phyloP scores from a whole-genome alignment of 2,113 vertebrate genomes.

The Calypte anna region DNA sequence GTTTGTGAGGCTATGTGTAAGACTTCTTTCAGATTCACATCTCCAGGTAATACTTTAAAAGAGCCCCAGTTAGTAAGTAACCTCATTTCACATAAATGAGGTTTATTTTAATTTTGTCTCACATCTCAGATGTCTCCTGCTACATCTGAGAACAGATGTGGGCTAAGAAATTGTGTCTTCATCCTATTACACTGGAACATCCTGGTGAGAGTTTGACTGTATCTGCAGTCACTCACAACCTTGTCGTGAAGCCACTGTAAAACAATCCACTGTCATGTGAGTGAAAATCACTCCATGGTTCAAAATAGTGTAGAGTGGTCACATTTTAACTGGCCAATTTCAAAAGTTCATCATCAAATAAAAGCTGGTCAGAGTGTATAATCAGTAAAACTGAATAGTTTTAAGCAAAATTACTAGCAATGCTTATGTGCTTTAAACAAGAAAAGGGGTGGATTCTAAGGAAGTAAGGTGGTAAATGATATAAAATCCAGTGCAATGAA shows the following conservation, averaged over 20 bases:
- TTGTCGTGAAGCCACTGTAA: background rate
- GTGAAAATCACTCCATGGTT: background rate
- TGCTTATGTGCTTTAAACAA: background rate
- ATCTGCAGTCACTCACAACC: rapidly evolving
- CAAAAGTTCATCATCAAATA: background rate
- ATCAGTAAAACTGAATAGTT: background rate
- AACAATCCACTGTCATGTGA: background rate
- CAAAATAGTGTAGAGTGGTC: background rate
- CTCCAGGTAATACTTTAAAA: background rate
- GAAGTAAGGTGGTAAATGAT: background rate
- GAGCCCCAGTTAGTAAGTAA: background rate
- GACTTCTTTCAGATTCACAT: background rate
- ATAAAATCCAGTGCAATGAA: background rate
- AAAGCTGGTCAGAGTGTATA: background rate
- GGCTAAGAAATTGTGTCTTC: background rate
- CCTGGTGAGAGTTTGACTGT: background rate
- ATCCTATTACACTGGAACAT: background rate
- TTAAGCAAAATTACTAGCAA: background rate
- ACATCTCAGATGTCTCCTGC: background rate
- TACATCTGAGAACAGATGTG: background rate
- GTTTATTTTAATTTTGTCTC: background rate
- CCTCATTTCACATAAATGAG: background rate
- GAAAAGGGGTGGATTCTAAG: background rate
- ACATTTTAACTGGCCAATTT: background rate
- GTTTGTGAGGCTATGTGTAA: background rate